Evolutionary conservation across 2,113 vertebrate genomes (phyloP), one percentile per base, ranked within the genome.

Genomic region (Nymphicus hollandicus): DNA sequence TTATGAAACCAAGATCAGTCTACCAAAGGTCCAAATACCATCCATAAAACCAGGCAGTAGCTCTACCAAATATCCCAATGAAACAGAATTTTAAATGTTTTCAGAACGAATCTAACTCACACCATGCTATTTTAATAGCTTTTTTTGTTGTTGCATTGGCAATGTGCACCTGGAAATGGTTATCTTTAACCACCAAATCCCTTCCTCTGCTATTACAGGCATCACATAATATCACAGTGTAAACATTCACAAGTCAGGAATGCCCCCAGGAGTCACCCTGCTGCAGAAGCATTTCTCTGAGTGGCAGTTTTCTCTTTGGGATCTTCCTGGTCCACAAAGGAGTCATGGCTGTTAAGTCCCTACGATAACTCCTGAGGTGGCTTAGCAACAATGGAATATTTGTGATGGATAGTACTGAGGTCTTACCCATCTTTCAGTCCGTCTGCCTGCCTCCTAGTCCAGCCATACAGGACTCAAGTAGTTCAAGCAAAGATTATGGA

Each of bases 331-430:
- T 64, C 39, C 61, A 63, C 1, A 3, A n/a, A 88, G 66, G 5
- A 2, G 5, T 37, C 52, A 31, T 0, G 0, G 56, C 11, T 79
- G 31, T 63, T 13, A 46, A 68, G 25, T 9, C n/a, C 37, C 20
- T 41, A 4, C 17, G 65, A 46, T 29, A 52, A 41, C 60, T 64
- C 39, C 65, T 64, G 70, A 46, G 55, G 28, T 20, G 81, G 31
- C 29, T 87, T 44, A 77, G 49, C 28, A 50, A 37, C 25, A 84
- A 5, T 10, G 22, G 22, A 70, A 53, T 31, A 23, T 41, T 71
- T 88, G 44, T 47, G 53, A 19, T 6, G 47, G 44, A 4, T 4
- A 20, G 52, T 5, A 76, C 24, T 33, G 43, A 37, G 69, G 20
- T 86, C 33, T 76, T 90, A 79, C 19, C 56, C 33, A 55, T 55